Conservation (phyloP, 2,888 invertebrate genomes). For the Micropterix aruncella region DNA sequence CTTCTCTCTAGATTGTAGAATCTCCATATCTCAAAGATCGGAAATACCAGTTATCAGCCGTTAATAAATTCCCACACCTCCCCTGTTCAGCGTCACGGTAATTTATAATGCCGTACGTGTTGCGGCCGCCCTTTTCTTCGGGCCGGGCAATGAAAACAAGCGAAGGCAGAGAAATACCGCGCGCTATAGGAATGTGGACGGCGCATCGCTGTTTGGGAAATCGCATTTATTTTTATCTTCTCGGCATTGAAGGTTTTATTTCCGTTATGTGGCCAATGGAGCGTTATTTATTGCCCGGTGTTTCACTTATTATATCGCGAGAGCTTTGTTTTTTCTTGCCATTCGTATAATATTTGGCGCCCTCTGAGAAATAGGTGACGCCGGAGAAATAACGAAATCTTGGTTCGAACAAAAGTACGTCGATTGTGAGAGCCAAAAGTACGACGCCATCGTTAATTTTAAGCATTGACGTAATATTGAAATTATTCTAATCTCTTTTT, state of each 20-base stretch:
- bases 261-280: neutral
- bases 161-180: neutral
- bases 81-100: too few species aligned
- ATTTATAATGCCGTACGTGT: neutral
- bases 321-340: neutral
- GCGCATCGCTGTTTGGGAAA: neutral
- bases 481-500: too few species aligned
- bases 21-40: too few species aligned
- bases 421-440: too few species aligned
- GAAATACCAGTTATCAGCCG: too few species aligned
- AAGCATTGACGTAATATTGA: too few species aligned
- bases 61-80: too few species aligned
- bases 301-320: conserved; percentile 1
- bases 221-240: neutral
- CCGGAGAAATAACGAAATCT: too few species aligned
- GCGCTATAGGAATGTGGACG: neutral
- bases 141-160: neutral
- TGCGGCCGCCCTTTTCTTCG: neutral
- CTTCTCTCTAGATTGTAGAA: too few species aligned
- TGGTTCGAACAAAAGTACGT: too few species aligned
- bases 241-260: neutral
- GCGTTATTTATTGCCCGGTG: neutral
- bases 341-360: neutral
- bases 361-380: too few species aligned
- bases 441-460: too few species aligned